Evolutionary conservation across 1,140 invertebrate species (phyloP).

Genomic region (Pygmarrhopalites habei): DNA sequence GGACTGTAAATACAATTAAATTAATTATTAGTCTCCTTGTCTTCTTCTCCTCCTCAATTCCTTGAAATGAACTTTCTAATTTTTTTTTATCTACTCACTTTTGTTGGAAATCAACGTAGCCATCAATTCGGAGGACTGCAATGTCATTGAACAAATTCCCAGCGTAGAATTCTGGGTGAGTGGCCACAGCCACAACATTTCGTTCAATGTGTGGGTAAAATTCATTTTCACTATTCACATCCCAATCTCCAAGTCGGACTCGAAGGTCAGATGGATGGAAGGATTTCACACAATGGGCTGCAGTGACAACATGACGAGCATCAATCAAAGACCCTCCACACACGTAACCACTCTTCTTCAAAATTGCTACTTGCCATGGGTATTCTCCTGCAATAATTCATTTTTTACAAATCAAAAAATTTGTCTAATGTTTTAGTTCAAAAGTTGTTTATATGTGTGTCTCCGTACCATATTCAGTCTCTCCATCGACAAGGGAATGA

Average conservation of each 20-base stretch:
- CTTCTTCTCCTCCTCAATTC: too few species aligned
- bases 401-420: too few species aligned
- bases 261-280: constrained; percentile 58
- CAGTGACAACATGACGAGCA: constrained; percentile 72
- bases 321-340: constrained; percentile 83
- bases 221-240: constrained; percentile 87
- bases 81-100: background rate
- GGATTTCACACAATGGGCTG: constrained; percentile 43
- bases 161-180: constrained; percentile 43
- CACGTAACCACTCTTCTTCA: constrained; percentile 83
- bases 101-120: constrained; percentile 41
- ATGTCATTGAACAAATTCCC: constrained; percentile 48
- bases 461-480: constrained; percentile 77
- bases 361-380: constrained; percentile 83
- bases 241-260: constrained; percentile 86
- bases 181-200: constrained; percentile 63
- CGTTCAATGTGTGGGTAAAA: constrained; percentile 87
- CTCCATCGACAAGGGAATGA: constrained; percentile 65
- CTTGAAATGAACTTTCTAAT: background rate
- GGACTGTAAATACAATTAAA: constrained; percentile 50
- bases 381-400: constrained; percentile 56
- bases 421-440: too few species aligned
- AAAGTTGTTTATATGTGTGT: too few species aligned
- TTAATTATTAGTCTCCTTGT: background rate
- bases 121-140: constrained; percentile 44